Percentiles rank a stretch among this genome's conserved stretches.
These are phyloP conservation scores for Latrodectus geometricus DNA, from an alignment of 1,140 invertebrate species.

Conservation along the genomic window DNA sequence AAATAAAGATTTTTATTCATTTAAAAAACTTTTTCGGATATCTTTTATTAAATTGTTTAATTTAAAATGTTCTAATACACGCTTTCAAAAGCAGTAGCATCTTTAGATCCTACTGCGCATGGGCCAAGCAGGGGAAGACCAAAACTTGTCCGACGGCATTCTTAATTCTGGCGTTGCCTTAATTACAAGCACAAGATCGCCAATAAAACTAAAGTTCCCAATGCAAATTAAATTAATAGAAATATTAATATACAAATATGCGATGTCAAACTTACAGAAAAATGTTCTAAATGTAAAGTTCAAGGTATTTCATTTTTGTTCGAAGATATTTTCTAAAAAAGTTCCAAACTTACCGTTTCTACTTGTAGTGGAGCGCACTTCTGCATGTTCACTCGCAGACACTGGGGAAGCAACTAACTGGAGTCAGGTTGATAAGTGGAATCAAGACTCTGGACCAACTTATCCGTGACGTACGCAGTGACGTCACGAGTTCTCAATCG, in stretches of 20 bases:
- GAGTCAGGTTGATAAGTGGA: no score
- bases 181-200: not conserved
- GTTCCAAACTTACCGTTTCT: conserved; percentile 28
- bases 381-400: conserved; percentile 33
- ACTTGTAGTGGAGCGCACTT: conserved; percentile 35
- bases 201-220: not conserved
- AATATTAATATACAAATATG: not conserved
- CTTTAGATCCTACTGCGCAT: not conserved
- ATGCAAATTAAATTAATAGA: not conserved
- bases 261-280: not conserved
- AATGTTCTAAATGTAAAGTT: not conserved
- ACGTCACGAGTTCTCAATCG: no score
- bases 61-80: not conserved
- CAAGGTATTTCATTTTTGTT: not conserved
- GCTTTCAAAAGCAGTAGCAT: not conserved
- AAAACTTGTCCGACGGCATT: not conserved
- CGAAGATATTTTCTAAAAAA: not conserved
- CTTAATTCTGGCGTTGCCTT: not conserved
- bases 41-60: not conserved
- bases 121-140: not conserved
- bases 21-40: not conserved
- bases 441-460: no score
- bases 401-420: no score
- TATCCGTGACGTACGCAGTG: no score
- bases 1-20: not conserved